A percentile compares a stretch with the other conserved stretches of the same genome.
Conservation (phyloP, 2,888 invertebrate species). For the Spisula solida region DNA sequence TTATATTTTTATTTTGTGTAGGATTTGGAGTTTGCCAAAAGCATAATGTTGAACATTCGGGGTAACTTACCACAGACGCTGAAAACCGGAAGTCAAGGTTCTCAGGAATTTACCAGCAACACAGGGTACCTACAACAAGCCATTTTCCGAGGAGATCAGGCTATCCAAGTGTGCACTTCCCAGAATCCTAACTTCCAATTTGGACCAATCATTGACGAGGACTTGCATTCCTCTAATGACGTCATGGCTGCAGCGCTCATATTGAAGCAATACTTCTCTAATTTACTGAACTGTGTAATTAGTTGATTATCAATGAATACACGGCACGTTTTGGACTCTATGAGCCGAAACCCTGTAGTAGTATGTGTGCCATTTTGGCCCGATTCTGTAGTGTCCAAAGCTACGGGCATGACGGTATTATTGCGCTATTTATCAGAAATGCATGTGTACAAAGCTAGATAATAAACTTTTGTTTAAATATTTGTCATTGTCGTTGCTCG, state of each 20-base stretch:
- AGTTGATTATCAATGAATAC: neutral
- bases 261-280: constrained; percentile 7
- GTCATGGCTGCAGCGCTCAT: constrained; percentile 8
- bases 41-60: neutral
- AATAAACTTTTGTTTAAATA: too few species aligned
- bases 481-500: too few species aligned
- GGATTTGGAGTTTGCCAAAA: neutral
- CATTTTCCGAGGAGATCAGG: neutral
- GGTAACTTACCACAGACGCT: neutral
- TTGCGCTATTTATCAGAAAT: too few species aligned
- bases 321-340: neutral
- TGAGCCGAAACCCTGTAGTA: too few species aligned
- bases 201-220: neutral
- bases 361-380: too few species aligned
- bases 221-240: neutral
- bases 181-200: neutral
- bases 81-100: neutral
- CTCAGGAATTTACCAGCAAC: neutral
- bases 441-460: too few species aligned
- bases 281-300: neutral
- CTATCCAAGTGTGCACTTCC: neutral
- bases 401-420: too few species aligned
- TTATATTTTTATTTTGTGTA: neutral
- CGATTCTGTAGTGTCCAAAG: too few species aligned
- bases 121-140: neutral